Base-by-base conservation (phyloP, 2,113 vertebrate genomes). In the Laticauda colubrina region DNA sequence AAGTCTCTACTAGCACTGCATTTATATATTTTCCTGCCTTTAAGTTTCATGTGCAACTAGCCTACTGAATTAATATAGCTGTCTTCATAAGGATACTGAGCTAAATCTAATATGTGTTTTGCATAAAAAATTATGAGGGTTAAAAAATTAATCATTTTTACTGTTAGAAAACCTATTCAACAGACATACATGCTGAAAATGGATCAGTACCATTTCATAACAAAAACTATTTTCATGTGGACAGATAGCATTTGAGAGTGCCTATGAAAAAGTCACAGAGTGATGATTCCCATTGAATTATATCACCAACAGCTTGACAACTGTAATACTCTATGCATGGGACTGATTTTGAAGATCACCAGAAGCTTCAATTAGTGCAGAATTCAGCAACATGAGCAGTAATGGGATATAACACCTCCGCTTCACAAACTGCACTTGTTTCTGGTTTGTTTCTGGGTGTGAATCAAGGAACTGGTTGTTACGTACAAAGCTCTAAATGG, bases 31-130 rank as follows among this genome's bases (percentile, higher is more conserved):
- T 93, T 93, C 94, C 89, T 95, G 90, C 95, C 92, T 93, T 94
- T 95, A n/a, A 94, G 95, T 96, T 95, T 88, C 91, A 92, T 91
- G 57, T 75, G 93, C 94, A 94, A 96, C 93, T 95, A 92, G 54
- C 85, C 93, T 93, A 92, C 93, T 57, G 94, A 95, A 95, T 94
- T 94, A 89, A 89, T 90, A 92, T 69, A 88, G 91, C 95, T 95
- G 93, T 95, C 93, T 93, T 95, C 95, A 93, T 92, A 95, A 94
- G 64, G 88, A 43, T 15, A 15, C 1, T 90, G 87, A 90, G 55
- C 34, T 93, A 85, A 96, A 93, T 89, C 94, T 90, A 90, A 23
- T 81, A 89, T 39, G 57, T 26, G 90, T 48, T 93, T 95, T 92
- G n/a, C 64, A 87, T 93, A 93, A 88, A 51, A 89, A 92, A 88